Conservation (phyloP, 2,113 vertebrate species). For the Ptychochromis oligacanthus region DNA sequence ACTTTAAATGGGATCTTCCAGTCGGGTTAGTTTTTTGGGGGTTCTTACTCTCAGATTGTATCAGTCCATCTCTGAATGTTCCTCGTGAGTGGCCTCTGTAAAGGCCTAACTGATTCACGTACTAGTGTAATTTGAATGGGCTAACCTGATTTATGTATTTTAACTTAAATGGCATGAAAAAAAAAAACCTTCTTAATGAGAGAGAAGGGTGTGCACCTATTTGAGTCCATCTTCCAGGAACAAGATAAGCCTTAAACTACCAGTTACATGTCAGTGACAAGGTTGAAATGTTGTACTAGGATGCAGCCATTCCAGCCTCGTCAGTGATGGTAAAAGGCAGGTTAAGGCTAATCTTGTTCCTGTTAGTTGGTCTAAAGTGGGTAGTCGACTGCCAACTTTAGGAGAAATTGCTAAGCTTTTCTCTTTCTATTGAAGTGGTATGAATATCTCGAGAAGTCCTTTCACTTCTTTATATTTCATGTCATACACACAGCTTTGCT, state of each 20-base stretch:
- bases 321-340: neutral
- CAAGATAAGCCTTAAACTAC: neutral
- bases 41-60: neutral
- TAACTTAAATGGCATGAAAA: neutral
- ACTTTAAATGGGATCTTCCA: neutral
- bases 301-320: neutral
- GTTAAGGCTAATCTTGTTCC: neutral
- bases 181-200: neutral
- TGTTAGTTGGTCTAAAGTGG: neutral
- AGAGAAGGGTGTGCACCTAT: too few relatives aligned
- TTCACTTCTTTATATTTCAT: neutral
- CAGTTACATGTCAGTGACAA: neutral
- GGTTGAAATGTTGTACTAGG: neutral
- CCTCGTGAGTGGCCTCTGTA: neutral
- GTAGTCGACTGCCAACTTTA: neutral
- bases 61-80: neutral
- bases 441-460: neutral
- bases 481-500: neutral
- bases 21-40: neutral
- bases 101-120: neutral
- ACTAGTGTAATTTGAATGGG: neutral
- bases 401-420: neutral
- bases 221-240: neutral
- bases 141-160: neutral
- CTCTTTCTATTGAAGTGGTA: neutral